These are phyloP conservation scores for Bolborhynchus lineola DNA, from an alignment of 2,113 vertebrate genomes.

Conservation along the genomic window DNA sequence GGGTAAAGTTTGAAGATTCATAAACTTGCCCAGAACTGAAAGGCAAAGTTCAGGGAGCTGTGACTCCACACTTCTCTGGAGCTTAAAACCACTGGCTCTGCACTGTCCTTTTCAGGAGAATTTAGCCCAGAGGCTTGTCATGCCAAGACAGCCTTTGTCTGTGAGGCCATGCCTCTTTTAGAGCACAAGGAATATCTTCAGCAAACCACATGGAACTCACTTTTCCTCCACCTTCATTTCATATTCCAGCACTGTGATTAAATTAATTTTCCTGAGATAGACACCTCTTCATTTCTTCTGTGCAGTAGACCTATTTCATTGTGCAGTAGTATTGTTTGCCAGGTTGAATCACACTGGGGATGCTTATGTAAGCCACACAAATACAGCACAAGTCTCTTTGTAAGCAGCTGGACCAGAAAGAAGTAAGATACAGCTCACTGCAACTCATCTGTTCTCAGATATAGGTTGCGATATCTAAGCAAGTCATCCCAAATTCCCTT, in stretches of 20 bases:
- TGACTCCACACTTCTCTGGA: background rate
- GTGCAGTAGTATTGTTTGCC: background rate
- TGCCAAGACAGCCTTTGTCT: background rate
- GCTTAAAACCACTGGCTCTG: background rate
- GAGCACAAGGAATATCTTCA: background rate
- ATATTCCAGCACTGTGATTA: background rate
- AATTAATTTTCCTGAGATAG: constrained; percentile 12
- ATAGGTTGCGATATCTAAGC: background rate
- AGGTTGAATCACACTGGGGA: background rate
- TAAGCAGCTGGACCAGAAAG: background rate
- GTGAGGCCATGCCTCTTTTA: background rate
- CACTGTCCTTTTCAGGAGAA: background rate
- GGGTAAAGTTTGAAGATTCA: background rate
- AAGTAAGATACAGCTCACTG: background rate
- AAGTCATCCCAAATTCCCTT: background rate
- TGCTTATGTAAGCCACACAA: background rate
- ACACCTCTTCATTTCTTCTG: background rate
- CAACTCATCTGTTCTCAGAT: background rate
- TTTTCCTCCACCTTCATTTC: background rate
- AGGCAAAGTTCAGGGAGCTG: background rate
- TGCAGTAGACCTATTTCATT: background rate
- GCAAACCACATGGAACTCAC: background rate
- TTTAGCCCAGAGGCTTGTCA: background rate
- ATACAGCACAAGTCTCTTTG: background rate
- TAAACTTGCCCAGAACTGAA: background rate